These are phyloP conservation scores for Cyanoderma ruficeps DNA, from an alignment of 2,113 vertebrate species.

Conservation along the genomic window DNA sequence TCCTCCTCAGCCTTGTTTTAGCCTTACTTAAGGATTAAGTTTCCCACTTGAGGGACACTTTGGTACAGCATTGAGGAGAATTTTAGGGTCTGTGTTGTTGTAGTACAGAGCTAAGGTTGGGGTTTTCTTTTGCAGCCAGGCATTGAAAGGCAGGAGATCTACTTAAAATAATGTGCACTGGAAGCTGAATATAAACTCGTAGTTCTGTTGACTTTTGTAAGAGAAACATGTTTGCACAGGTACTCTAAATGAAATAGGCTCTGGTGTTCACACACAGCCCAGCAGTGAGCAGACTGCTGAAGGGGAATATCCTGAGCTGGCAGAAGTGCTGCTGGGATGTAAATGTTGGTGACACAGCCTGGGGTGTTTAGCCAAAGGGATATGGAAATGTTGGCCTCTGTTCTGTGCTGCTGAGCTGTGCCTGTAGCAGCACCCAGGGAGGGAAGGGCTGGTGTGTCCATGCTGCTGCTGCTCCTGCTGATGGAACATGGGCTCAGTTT, in stretches of 20 bases:
- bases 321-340: neutral
- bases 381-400: neutral
- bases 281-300: neutral
- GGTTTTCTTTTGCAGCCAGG: neutral
- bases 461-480: neutral
- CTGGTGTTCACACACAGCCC: neutral
- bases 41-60: neutral
- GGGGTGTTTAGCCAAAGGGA: neutral
- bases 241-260: neutral
- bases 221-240: neutral
- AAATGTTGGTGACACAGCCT: neutral
- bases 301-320: neutral
- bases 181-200: neutral
- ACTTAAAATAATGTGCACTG: neutral
- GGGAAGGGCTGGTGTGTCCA: neutral
- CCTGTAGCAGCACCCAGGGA: neutral
- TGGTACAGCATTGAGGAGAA: neutral
- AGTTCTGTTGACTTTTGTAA: neutral
- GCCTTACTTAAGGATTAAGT: neutral
- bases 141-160: neutral
- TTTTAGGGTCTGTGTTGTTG: neutral
- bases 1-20: neutral
- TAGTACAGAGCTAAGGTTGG: neutral
- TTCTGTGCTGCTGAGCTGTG: neutral
- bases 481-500: neutral